Base-by-base conservation (phyloP, 2,888 invertebrate genomes). In the Plagodis dolabraria region DNA sequence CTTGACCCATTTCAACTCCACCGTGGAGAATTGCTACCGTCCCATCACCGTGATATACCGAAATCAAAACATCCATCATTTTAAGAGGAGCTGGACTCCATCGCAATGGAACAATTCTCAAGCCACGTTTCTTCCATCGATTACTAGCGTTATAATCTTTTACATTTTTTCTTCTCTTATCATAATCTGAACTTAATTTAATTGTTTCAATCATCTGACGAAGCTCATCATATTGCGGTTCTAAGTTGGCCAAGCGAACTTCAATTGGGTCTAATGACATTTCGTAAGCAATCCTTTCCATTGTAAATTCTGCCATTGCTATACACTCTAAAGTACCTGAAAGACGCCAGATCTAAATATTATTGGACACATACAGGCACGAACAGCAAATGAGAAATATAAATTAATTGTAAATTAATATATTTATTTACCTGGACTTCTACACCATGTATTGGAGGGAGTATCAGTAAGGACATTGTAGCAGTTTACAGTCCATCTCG, bases 1-100 rank as follows among this genome's bases (percentile, higher is more conserved):
- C 96, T 87, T 96, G 96, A 0, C 96, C 96, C 77, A 94, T 92
- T 83, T 95, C 95, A 34, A 94, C 83, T 2, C 95, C 95, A 33
- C 94, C 94, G 65, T 95, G 95, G 0, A 92, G 80, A n/a, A 96
- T 88, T 1, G 94, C 87, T 0, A 96, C 95, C 5, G 93, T 93
- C 0, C 77, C 75, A 72, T 96, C 93, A 0, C 93, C 91, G 10
- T 95, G 92, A 73, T 93, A 96, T 55, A 96, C 92, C 1, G 94
- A 92, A 9, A 96, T 85, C 53, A 92, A 82, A 0, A 93, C 88
- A 61, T 93, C 93, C 43, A 77, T 85, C 45, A 89, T 79, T 7
- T 22, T 38, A 48, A 48, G 8, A 5, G 35, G 11, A 11, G 34
- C 10, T 70, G 69, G 11, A 60, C 22, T n/a, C 65, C 65, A 4